These are phyloP conservation scores for Lota lota DNA, from an alignment of 2,113 vertebrate genomes.

Conservation along the genomic window DNA sequence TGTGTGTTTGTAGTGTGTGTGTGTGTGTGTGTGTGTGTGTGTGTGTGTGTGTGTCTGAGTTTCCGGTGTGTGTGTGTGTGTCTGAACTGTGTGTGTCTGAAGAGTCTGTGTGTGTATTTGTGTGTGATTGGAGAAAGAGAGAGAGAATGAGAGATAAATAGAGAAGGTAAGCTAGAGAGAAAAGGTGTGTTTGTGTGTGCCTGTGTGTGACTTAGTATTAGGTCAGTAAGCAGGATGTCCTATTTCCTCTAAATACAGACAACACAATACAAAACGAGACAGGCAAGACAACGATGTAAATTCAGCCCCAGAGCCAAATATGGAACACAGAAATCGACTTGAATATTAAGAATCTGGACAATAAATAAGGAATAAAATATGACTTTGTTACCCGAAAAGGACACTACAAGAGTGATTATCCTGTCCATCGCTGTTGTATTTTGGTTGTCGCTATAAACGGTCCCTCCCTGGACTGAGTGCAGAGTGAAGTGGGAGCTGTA, in stretches of 20 bases:
- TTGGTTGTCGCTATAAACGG: conserved; percentile 1
- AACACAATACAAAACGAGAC: background rate
- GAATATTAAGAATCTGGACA: background rate
- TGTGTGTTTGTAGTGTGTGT: background rate
- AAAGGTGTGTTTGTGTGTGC: background rate
- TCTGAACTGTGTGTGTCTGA: background rate
- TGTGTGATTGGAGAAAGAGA: background rate
- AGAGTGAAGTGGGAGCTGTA: background rate
- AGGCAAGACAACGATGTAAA: background rate
- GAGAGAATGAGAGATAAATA: background rate
- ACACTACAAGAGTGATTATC: conserved; percentile 17
- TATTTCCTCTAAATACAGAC: no score
- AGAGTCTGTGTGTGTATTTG: no score
- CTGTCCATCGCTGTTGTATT: conserved; percentile 41
- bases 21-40: background rate
- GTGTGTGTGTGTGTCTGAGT: background rate
- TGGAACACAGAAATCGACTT: background rate
- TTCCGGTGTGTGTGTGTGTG: background rate
- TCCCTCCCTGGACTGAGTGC: background rate
- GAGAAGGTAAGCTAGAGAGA: background rate
- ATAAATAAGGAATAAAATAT: background rate
- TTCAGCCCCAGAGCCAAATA: background rate
- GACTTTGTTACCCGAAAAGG: conserved; percentile 50
- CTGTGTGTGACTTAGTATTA: no score
- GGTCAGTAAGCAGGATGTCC: no score